phyloP scores from a whole-genome alignment of 2,113 vertebrate genomes.

The Gnathonemus longibarbis region DNA sequence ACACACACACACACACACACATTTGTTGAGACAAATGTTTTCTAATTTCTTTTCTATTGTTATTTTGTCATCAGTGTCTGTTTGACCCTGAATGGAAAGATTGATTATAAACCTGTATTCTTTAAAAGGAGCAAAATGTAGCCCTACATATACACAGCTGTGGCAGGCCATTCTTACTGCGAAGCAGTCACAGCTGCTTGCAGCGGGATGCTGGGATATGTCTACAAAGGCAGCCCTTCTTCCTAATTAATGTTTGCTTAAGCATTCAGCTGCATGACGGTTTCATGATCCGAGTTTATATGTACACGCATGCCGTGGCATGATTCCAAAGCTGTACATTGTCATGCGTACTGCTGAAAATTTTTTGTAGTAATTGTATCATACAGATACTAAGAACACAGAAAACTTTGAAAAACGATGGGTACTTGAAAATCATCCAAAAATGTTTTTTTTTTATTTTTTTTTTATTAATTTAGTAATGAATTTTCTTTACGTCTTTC shows the following conservation, averaged over 20 bases:
- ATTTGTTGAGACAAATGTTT: not conserved
- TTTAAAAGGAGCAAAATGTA: not conserved
- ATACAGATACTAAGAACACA: not conserved
- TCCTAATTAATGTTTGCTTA: constrained; percentile 71
- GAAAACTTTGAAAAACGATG: not conserved
- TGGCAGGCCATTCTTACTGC: constrained; percentile 59
- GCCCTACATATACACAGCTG: constrained; percentile 1
- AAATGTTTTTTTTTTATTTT: too few species aligned
- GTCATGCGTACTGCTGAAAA: not conserved
- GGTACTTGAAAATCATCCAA: not conserved
- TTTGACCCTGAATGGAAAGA: not conserved
- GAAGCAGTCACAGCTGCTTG: constrained; percentile 72
- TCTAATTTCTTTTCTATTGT: not conserved
- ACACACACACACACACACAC: not conserved
- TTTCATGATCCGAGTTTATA: constrained; percentile 46
- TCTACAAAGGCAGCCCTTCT: constrained; percentile 60
- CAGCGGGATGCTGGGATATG: constrained; percentile 53
- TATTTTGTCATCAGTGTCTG: not conserved
- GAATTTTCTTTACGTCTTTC: not conserved
- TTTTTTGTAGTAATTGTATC: not conserved
- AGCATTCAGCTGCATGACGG: constrained; percentile 65
- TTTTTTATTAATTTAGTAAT: not conserved
- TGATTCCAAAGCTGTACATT: constrained; percentile 42
- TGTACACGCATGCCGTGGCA: constrained; percentile 41
- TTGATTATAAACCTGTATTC: not conserved